Evolutionary conservation across 2,888 invertebrate genomes (phyloP).

Genomic region (Leucozona laternaria): DNA sequence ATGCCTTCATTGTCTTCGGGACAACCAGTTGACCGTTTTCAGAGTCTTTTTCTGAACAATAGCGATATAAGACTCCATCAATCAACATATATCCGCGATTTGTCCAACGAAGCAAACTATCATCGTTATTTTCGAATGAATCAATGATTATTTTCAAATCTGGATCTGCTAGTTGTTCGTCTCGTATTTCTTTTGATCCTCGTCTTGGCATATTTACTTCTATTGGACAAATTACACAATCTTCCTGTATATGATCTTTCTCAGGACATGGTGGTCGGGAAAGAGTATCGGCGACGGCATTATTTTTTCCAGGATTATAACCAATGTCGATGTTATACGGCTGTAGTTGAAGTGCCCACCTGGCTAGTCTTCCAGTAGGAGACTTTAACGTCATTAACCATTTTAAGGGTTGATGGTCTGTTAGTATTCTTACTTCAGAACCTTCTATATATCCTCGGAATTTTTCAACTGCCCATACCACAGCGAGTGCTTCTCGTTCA

Average conservation of each 20-base stretch:
- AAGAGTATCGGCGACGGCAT: too few relatives aligned
- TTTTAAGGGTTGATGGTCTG: too few relatives aligned
- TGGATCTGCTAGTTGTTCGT: background rate
- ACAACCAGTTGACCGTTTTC: too few relatives aligned
- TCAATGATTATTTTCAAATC: background rate
- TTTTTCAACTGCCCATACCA: slow-evolving; percentile 30
- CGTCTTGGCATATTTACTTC: background rate
- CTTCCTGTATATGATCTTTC: background rate
- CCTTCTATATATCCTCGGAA: background rate
- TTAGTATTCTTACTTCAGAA: too few relatives aligned
- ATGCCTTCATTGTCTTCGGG: background rate
- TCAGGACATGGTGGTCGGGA: too few relatives aligned
- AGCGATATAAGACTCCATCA: background rate
- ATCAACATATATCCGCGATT: background rate
- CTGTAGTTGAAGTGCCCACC: too few relatives aligned
- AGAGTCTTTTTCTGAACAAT: too few relatives aligned
- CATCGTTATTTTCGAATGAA: background rate
- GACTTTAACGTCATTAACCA: background rate
- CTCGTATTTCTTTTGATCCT: background rate
- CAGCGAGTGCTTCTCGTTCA: background rate
- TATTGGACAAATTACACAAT: background rate
- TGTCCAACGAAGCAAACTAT: background rate
- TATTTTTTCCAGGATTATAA: too few relatives aligned
- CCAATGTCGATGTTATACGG: too few relatives aligned
- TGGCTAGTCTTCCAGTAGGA: background rate